These are phyloP conservation scores for Hyperoplus lanceolatus DNA, from an alignment of 2,797 vertebrate genomes.

Conservation along the genomic window DNA sequence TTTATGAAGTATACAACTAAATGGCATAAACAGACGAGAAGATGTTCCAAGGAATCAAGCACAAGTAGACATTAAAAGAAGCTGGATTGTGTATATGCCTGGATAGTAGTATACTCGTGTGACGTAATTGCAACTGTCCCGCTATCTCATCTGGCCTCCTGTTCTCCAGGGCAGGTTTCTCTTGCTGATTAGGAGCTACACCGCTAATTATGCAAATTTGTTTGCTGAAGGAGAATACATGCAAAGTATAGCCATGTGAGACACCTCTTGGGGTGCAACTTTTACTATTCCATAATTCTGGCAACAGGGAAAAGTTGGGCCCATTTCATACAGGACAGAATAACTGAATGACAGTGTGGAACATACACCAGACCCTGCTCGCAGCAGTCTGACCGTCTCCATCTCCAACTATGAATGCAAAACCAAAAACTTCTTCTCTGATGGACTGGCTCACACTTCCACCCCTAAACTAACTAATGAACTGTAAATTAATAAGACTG, in stretches of 20 bases:
- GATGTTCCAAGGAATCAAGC: not conserved
- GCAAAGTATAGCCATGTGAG: not conserved
- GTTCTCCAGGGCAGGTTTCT: conserved; percentile 10
- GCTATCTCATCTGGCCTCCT: conserved; percentile 51
- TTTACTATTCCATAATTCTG: not conserved
- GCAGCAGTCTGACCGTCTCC: conserved; percentile 42
- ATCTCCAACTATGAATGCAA: not conserved
- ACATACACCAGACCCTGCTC: conserved; percentile 35
- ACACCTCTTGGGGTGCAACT: not conserved
- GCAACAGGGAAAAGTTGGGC: not conserved
- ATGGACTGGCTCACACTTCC: not conserved
- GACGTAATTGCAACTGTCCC: not conserved
- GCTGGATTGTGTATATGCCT: not conserved
- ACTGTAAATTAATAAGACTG: not conserved
- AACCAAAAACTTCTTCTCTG: not conserved
- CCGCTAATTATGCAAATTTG: not conserved
- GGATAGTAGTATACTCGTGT: not conserved
- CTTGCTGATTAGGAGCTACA: conserved; percentile 34
- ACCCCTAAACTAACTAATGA: not conserved
- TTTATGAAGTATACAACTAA: not conserved
- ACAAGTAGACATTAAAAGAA: not conserved
- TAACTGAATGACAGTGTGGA: not conserved
- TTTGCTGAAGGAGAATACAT: not conserved
- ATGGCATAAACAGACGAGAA: not conserved
- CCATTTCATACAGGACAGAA: not conserved